Evolutionary conservation across 2,113 vertebrate species (phyloP).

Genomic region (Hydrolagus affinis): DNA sequence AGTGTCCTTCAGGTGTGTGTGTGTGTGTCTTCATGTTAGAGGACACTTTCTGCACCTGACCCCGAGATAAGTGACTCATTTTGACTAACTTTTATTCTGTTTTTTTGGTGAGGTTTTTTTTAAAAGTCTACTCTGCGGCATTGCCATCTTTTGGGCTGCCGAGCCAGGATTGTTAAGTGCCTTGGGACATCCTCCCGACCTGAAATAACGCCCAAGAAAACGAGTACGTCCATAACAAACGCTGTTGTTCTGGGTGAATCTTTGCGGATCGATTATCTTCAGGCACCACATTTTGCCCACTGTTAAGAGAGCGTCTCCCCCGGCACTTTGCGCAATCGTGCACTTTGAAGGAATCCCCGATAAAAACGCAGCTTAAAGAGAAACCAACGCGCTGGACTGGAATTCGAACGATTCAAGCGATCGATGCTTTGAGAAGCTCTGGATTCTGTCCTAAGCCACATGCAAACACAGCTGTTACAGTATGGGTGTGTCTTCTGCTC

Average conservation of each 20-base stretch:
- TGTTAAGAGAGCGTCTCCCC: not conserved
- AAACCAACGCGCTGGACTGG: not conserved
- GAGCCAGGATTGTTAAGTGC: too few species aligned
- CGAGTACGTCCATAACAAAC: too few species aligned
- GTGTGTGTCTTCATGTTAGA: too few species aligned
- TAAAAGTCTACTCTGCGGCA: not conserved
- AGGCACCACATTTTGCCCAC: not conserved
- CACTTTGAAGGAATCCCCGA: not conserved
- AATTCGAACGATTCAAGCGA: not conserved
- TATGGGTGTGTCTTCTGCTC: not conserved
- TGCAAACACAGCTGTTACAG: constrained; percentile 16
- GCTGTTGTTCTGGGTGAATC: not conserved
- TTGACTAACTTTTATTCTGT: too few species aligned
- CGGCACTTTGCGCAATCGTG: not conserved
- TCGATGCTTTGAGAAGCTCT: not conserved
- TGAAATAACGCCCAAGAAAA: too few species aligned
- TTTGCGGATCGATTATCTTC: not conserved
- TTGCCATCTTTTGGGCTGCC: not conserved
- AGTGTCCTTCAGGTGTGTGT: too few species aligned
- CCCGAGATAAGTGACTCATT: constrained; percentile 18
- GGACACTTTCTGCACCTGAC: too few species aligned
- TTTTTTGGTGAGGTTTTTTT: not conserved
- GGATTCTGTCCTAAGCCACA: not conserved
- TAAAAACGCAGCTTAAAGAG: not conserved
- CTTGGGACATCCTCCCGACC: too few species aligned